Evolutionary conservation across 2,113 vertebrate species (phyloP).

Genomic region (Ictalurus punctatus): DNA sequence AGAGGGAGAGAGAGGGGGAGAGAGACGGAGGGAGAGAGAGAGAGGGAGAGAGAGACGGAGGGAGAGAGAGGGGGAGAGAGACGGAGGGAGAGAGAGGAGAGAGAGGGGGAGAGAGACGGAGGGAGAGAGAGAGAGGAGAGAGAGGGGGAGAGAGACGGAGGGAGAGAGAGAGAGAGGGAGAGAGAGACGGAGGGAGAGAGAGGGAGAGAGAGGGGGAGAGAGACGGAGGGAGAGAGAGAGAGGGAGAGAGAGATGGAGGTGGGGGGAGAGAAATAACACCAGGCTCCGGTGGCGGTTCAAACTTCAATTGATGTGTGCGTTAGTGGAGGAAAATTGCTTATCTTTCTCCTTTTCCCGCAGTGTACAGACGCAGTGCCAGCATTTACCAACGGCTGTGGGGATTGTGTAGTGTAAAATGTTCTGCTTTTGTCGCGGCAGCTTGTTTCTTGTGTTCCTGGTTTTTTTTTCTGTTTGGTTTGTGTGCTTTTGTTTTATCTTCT

Average conservation of each 20-base stretch:
- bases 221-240: too few species aligned
- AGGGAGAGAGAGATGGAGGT: neutral
- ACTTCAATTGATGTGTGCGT: neutral
- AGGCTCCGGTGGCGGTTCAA: neutral
- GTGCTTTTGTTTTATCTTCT: neutral
- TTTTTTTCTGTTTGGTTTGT: neutral
- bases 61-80: too few species aligned
- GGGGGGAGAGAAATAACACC: neutral
- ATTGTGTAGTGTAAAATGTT: neutral
- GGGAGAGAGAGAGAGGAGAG: too few species aligned
- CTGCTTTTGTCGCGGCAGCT: neutral
- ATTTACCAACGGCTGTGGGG: neutral
- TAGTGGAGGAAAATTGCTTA: slow-evolving; percentile 10
- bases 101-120: neutral
- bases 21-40: too few species aligned
- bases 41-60: neutral
- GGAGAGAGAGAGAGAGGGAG: too few species aligned
- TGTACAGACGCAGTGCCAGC: slow-evolving; percentile 53
- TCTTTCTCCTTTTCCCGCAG: slow-evolving; percentile 46
- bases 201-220: too few species aligned
- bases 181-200: too few species aligned
- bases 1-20: too few species aligned
- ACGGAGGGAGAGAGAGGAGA: too few species aligned
- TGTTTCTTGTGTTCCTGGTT: neutral
- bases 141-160: too few species aligned